Evolutionary conservation across 1,140 invertebrate genomes (phyloP), one percentile per base, ranked within the genome.

Genomic region (Cydia splendana): DNA sequence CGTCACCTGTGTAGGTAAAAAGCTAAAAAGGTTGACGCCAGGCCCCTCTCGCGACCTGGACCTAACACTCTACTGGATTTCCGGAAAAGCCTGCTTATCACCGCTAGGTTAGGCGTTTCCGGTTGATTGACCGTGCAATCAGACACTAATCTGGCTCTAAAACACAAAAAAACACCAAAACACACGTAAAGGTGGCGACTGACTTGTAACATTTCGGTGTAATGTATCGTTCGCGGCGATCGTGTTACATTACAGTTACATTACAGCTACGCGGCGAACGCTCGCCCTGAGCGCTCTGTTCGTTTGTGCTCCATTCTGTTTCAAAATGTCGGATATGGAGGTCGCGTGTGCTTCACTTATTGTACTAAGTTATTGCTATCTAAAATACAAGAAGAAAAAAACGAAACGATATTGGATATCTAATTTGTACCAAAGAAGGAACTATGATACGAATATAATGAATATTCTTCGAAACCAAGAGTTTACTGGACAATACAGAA

Each of bases 351-450:
- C 38, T 77, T 77, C 76, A 78, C 77, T 79, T 67, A 78, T 81
- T 80, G 24, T 80, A 78, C 80, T 80, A 53, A 80, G 62, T 81
- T 81, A 79, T 80, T 78, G 53, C 78, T 80, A 78, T 20, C 67
- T 78, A 75, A 75, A 81, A 81, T 65, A 78, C 51, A 80, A 78
- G 77, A 80, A 80, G 45, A 80, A 80, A 34, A 80, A 80, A 73
- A 62, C 20, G 20, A 77, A 78, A 77, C 76, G 77, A 77, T 78
- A 81, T 48, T 81, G 74, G 74, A 57, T 62, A 77, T 79, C 80
- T 74, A 78, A 78, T 76, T 77, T 81, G 65, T 75, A 75, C 75
- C 76, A 80, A 80, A 80, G 74, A 65, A 81, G 76, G 76, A 51
- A 24, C 51, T 6, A 18, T 18, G 51, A 53, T 53, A 53, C 76